Percentiles rank a stretch among this genome's conserved stretches.
Conservation (phyloP, 2,113 vertebrate genomes). For the Grus americana region DNA sequence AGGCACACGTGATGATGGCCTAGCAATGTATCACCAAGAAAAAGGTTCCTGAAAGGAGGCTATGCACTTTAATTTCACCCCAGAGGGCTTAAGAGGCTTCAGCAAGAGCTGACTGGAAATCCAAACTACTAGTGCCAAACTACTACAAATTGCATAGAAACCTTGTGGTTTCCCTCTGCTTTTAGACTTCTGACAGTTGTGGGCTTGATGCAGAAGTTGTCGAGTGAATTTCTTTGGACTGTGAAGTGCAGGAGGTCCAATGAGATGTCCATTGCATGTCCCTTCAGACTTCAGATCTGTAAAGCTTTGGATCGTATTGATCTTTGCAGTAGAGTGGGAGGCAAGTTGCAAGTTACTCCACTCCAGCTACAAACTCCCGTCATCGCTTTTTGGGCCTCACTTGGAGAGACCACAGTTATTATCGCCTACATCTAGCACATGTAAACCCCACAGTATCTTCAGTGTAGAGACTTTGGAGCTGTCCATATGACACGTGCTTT, state of each 20-base stretch:
- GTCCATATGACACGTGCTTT: background rate
- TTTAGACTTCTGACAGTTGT: background rate
- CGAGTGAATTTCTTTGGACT: background rate
- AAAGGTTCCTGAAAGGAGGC: background rate
- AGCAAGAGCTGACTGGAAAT: background rate
- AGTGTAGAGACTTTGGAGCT: background rate
- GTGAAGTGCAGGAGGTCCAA: background rate
- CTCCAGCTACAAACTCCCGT: background rate
- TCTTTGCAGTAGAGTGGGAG: background rate
- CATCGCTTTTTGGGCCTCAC: fast-evolving
- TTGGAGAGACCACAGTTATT: background rate
- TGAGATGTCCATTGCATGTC: background rate
- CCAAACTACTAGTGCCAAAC: background rate
- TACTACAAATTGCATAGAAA: background rate
- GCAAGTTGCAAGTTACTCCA: background rate
- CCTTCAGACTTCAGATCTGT: background rate
- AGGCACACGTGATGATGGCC: background rate
- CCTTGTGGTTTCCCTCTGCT: background rate
- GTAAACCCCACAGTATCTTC: background rate
- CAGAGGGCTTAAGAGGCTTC: background rate
- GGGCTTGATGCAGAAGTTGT: background rate
- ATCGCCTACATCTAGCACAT: fast-evolving
- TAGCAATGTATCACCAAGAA: background rate
- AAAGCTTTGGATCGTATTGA: background rate
- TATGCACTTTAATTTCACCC: background rate